Conservation (phyloP, 2,888 invertebrate genomes). For the Stenurella melanura region DNA sequence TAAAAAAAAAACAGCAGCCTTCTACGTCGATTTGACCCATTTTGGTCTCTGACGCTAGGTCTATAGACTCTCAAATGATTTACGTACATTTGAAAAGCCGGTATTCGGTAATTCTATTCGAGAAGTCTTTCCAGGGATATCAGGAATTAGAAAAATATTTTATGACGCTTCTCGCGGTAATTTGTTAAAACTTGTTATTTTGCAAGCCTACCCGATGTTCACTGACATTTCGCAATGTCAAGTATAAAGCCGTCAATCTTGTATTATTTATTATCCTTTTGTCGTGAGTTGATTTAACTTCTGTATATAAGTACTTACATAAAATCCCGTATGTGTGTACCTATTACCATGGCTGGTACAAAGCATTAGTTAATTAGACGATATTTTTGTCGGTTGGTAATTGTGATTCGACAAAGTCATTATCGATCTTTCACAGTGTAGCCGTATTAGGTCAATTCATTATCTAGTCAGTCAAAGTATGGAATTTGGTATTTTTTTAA, state of each 20-base stretch:
- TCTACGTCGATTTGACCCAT: too few species aligned
- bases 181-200: slow-evolving; percentile 24
- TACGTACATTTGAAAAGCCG: slow-evolving; percentile 2
- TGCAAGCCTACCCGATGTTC: slow-evolving; percentile 10
- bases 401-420: background rate
- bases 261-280: slow-evolving; percentile 18
- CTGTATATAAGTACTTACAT: background rate
- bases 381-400: background rate
- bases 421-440: background rate
- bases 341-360: background rate
- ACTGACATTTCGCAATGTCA: slow-evolving; percentile 21
- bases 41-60: too few species aligned
- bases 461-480: background rate
- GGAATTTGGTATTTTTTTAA: too few species aligned
- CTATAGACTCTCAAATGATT: slow-evolving; percentile 22
- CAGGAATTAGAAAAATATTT: slow-evolving; percentile 23
- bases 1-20: too few species aligned
- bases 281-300: slow-evolving; percentile 14
- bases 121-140: background rate
- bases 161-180: slow-evolving; percentile 17
- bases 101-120: background rate
- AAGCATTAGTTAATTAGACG: background rate
- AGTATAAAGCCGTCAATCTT: slow-evolving; percentile 26
- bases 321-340: background rate
- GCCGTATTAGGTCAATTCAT: background rate